Evolutionary conservation across 2,888 invertebrate species (phyloP).

Genomic region (Zaprionus bogoriensis): DNA sequence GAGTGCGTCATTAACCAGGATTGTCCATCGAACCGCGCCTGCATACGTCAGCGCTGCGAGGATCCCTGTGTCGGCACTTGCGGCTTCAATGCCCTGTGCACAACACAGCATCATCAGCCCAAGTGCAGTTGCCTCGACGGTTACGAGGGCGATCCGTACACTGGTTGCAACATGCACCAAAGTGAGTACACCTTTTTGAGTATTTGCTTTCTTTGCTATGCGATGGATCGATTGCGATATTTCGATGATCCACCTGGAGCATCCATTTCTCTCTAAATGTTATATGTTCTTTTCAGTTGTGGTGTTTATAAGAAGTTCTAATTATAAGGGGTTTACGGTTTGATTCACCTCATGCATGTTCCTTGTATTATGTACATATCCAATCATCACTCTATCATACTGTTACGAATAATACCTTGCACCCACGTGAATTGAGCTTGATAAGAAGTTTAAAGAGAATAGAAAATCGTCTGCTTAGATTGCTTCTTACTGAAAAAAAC

Average conservation of each 20-base stretch:
- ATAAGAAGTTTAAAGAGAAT: not conserved
- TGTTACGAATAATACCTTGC: conserved; percentile 16
- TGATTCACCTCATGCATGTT: conserved; percentile 58
- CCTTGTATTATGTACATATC: conserved; percentile 58
- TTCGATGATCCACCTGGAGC: conserved; percentile 4
- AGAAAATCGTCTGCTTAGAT: not conserved
- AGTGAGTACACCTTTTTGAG: conserved; percentile 83
- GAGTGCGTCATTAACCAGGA: conserved; percentile 90
- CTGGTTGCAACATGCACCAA: conserved; percentile 87
- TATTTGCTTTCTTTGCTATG: conserved; percentile 36
- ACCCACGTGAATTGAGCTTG: not conserved
- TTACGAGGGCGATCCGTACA: conserved; percentile 91
- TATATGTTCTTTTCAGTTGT: conserved; percentile 74
- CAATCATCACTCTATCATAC: conserved; percentile 27
- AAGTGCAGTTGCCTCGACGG: conserved; percentile 88
- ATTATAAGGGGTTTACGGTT: conserved; percentile 51
- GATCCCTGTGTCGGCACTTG: conserved; percentile 91
- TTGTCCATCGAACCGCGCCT: conserved; percentile 88
- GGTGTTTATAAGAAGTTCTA: conserved; percentile 46
- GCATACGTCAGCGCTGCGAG: conserved; percentile 88
- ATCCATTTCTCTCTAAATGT: conserved; percentile 54
- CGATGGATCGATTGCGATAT: conserved; percentile 12
- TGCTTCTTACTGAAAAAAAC: too few relatives aligned
- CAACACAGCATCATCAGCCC: conserved; percentile 88
- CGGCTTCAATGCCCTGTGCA: conserved; percentile 88